These are phyloP conservation scores for Catharus bicknelli DNA, from an alignment of 2,113 vertebrate species.

Conservation along the genomic window DNA sequence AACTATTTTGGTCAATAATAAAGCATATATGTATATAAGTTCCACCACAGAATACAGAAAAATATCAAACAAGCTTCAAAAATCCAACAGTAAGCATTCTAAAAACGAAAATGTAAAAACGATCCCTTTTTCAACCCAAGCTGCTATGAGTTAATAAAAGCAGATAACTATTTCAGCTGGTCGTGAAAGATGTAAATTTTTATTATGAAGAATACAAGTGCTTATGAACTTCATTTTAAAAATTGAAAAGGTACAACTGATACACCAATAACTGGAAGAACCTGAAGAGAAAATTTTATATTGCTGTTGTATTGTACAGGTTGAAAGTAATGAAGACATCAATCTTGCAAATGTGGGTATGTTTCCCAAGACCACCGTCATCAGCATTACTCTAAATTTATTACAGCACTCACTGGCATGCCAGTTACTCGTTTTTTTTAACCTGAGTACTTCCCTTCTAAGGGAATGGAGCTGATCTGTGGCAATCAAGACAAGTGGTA, in stretches of 20 bases:
- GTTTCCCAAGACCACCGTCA: neutral
- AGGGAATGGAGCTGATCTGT: neutral
- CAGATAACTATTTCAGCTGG: neutral
- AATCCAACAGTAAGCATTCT: neutral
- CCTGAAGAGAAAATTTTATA: neutral
- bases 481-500: neutral
- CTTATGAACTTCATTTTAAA: neutral
- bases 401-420: rapidly evolving
- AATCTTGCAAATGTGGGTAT: neutral
- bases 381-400: neutral
- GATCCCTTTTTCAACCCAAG: neutral
- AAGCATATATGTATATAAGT: neutral
- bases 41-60: neutral
- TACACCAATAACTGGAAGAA: neutral
- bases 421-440: neutral
- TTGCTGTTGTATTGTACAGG: neutral
- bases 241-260: neutral
- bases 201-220: neutral
- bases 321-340: conserved; percentile 12
- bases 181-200: neutral
- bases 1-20: neutral
- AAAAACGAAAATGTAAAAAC: neutral
- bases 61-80: neutral
- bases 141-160: neutral
- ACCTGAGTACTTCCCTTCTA: neutral